Evolutionary conservation across 2,113 vertebrate species (phyloP).

Genomic region (Felis chaus): DNA sequence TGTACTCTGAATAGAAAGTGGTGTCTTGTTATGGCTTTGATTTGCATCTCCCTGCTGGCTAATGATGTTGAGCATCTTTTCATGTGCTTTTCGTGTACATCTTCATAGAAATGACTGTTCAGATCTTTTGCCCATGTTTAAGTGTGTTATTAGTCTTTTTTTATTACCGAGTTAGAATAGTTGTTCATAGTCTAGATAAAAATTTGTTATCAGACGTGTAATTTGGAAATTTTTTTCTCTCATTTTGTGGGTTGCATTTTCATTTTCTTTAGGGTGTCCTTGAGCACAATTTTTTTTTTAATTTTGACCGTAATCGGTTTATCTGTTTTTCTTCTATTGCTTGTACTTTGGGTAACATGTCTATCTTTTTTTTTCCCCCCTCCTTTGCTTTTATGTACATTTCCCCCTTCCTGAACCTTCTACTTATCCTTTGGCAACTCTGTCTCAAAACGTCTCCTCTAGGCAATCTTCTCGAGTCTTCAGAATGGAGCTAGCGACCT

Average conservation of each 20-base stretch:
- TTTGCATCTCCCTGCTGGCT: not conserved
- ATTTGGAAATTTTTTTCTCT: not conserved
- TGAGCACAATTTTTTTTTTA: not conserved
- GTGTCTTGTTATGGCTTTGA: not conserved
- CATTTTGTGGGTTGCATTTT: not conserved
- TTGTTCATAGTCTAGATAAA: not conserved
- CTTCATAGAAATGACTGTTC: not conserved
- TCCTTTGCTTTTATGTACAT: not conserved
- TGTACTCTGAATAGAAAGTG: not conserved
- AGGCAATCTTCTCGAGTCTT: not conserved
- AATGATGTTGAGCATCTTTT: not conserved
- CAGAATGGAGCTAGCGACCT: too few relatives aligned
- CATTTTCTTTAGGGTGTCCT: not conserved
- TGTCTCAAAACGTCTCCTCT: not conserved
- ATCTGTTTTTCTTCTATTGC: not conserved
- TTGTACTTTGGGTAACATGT: not conserved
- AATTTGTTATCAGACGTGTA: not conserved
- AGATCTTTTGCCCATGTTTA: not conserved
- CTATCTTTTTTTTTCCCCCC: not conserved
- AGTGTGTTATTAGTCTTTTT: not conserved
- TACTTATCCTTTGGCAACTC: not conserved
- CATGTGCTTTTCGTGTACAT: not conserved
- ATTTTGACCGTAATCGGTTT: not conserved
- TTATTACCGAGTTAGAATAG: not conserved
- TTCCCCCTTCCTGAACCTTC: not conserved